Evolutionary conservation across 2,797 vertebrate species (phyloP).

Genomic region (Glyptemys insculpta): DNA sequence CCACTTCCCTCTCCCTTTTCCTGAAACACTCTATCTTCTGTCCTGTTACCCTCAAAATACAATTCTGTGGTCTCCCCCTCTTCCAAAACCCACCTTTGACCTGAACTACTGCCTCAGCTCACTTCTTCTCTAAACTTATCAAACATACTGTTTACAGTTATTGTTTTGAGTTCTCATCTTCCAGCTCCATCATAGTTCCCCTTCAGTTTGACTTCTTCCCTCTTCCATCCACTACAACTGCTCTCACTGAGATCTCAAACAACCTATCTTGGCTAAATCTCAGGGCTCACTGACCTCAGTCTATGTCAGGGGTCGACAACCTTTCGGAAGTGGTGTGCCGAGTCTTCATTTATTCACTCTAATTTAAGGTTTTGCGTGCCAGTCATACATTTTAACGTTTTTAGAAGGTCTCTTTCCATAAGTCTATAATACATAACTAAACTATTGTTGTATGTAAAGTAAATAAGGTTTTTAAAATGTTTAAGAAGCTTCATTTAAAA

Average conservation of each 20-base stretch:
- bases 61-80: background rate
- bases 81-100: background rate
- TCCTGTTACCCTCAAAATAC: background rate
- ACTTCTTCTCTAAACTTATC: background rate
- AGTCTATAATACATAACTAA: too few relatives aligned
- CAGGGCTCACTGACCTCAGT: background rate
- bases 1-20: too few relatives aligned
- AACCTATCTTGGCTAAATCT: background rate
- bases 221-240: background rate
- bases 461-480: too few relatives aligned
- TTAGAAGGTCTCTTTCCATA: too few relatives aligned
- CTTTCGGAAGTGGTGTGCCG: too few relatives aligned
- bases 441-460: too few relatives aligned
- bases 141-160: rapidly evolving
- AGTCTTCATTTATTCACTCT: too few relatives aligned
- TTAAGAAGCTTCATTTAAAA: too few relatives aligned
- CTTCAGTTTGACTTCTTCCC: background rate
- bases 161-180: conserved; percentile 2
- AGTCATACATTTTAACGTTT: too few relatives aligned
- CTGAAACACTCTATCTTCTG: background rate
- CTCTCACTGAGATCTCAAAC: background rate
- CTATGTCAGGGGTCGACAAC: background rate
- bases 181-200: background rate
- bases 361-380: too few relatives aligned
- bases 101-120: background rate